Evolutionary conservation across 2,888 invertebrate species (phyloP).

Genomic region (Crepidodera aurea): DNA sequence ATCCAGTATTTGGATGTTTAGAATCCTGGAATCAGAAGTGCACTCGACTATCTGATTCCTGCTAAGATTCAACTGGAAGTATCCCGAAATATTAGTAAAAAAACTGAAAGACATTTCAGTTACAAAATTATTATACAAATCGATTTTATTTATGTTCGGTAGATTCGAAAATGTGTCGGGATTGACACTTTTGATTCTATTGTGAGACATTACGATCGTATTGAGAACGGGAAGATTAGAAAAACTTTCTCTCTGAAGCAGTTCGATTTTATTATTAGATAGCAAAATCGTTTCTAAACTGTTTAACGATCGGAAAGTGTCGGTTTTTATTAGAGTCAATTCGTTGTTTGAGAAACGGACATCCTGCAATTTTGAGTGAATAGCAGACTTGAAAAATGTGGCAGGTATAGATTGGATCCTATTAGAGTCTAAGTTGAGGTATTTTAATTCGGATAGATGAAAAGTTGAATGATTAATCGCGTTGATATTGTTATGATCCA

Average conservation of each 20-base stretch:
- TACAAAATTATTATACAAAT: conserved; percentile 81
- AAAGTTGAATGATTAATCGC: conserved; percentile 76
- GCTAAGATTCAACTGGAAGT: conserved; percentile 80
- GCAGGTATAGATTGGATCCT: conserved; percentile 75
- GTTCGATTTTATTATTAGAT: conserved; percentile 78
- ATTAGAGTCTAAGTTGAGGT: conserved; percentile 88
- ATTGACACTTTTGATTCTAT: conserved; percentile 77
- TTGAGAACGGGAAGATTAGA: conserved; percentile 79
- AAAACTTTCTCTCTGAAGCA: conserved; percentile 76
- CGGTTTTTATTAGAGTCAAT: conserved; percentile 71
- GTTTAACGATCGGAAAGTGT: conserved; percentile 66
- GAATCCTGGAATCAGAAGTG: conserved; percentile 61
- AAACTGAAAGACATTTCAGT: conserved; percentile 72
- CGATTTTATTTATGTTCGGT: conserved; percentile 78
- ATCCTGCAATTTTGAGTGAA: conserved; percentile 77
- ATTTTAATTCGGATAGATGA: conserved; percentile 75
- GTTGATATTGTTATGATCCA: conserved; percentile 88
- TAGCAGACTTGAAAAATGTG: conserved; percentile 69
- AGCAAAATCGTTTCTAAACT: conserved; percentile 81
- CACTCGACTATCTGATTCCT: conserved; percentile 69
- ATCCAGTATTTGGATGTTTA: conserved; percentile 75
- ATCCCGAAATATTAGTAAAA: conserved; percentile 75
- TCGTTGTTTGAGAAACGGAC: conserved; percentile 85
- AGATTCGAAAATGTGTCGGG: conserved; percentile 78
- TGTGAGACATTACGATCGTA: conserved; percentile 84